These are phyloP conservation scores for Geococcyx californianus DNA, from an alignment of 2,113 vertebrate genomes.

Conservation along the genomic window DNA sequence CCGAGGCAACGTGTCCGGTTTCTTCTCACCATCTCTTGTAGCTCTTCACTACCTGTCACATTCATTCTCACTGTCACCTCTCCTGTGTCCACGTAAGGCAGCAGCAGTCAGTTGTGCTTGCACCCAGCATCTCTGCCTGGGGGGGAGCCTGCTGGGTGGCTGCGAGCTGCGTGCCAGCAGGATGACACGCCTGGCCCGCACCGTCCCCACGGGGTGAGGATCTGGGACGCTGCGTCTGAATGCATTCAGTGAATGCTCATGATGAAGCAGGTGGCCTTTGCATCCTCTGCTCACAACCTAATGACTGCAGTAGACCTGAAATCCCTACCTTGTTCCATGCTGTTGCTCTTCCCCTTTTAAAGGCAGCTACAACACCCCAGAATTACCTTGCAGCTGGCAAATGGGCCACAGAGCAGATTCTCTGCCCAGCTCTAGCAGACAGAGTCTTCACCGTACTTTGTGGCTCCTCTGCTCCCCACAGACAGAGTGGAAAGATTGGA, in stretches of 20 bases:
- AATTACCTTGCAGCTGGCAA: neutral
- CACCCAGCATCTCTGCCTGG: rapidly evolving
- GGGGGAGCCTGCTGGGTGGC: rapidly evolving
- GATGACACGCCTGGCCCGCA: neutral
- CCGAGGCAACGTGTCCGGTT: neutral
- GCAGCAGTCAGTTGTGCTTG: neutral
- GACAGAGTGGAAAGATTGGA: neutral
- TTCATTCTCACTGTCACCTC: rapidly evolving
- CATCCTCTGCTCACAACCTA: neutral
- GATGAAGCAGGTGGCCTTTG: neutral
- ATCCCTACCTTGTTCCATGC: rapidly evolving
- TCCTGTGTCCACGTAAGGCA: rapidly evolving
- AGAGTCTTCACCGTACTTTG: neutral
- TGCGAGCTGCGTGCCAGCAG: neutral
- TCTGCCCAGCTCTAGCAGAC: neutral
- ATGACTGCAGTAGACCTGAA: neutral
- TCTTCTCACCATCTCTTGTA: neutral
- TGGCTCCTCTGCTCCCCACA: neutral
- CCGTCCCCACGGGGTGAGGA: rapidly evolving
- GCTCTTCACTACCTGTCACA: neutral
- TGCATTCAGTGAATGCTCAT: neutral
- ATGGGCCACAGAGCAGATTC: neutral
- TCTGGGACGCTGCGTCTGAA: neutral
- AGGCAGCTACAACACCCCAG: neutral
- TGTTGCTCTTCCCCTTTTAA: neutral